Base-by-base conservation (phyloP, 2,888 invertebrate genomes). In the Drosophila falleni region DNA sequence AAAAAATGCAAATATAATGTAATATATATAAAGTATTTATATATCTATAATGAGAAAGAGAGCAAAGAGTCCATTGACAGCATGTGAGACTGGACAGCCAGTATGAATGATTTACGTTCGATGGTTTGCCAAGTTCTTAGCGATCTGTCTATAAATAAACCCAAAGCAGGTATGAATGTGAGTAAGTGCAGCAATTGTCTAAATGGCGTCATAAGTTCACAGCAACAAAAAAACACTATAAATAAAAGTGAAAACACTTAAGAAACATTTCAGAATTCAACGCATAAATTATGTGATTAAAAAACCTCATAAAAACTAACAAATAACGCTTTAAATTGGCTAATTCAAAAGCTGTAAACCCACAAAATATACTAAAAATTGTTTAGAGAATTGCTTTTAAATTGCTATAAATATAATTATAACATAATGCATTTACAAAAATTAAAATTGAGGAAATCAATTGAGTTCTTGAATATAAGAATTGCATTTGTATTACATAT, bases 51-150 rank as follows among this genome's bases (percentile, higher is more conserved):
- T 19, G 42, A 62, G 53, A 35, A 47, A 42, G 46, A 62, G 50
- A 41, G 54, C 2, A 4, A 84, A 80, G 64, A 63, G 41, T 53
- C 35, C 65, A 59, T 61, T 71, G 51, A 71, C 49, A 54, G 44
- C 33, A 3, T 8, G 9, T 16, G 16, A 39, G 11, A 13, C 71
- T 70, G 58, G 68, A 68, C 70, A 35, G 37, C 15, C 11, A 33
- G 33, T 35, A 47, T 56, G 31, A 68, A 42, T 77, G 19, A 67
- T 59, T 23, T 60, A 69, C 35, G 63, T 26, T 39, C 35, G 26
- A 37, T 23, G 26, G 35, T n/a, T 46, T 26, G 50, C 19, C 64
- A 16, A 60, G 31, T 39, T n/a, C 29, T 29, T 35, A 31, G 23
- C 19, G 13, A 41, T 19, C 26, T 31, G 13, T 33, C 19, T 68